A percentile compares a stretch with the other conserved stretches of the same genome.
Conservation (phyloP, 2,797 vertebrate genomes). For the Malurus leucopterus region DNA sequence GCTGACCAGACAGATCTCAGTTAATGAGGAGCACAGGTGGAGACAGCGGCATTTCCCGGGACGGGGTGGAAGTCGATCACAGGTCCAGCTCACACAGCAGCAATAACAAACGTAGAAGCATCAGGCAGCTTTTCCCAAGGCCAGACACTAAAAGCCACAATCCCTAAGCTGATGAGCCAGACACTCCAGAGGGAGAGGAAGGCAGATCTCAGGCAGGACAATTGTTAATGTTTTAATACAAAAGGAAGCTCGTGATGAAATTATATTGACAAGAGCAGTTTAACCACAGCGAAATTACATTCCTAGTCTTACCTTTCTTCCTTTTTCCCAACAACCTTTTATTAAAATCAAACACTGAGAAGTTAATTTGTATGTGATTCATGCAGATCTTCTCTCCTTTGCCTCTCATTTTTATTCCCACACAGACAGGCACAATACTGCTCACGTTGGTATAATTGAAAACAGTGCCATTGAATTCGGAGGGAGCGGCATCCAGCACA, state of each 20-base stretch:
- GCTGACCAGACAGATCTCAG: not conserved
- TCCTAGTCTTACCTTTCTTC: not conserved
- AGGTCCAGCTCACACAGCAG: not conserved
- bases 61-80: accelerated
- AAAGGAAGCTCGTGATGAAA: not conserved
- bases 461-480: not conserved
- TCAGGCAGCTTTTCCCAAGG: not conserved
- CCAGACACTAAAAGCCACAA: not conserved
- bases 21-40: not conserved
- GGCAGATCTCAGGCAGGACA: not conserved
- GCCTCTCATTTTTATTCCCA: not conserved
- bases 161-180: not conserved
- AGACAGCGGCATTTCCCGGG: accelerated
- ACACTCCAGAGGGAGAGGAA: not conserved
- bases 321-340: not conserved
- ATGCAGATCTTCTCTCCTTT: conserved; percentile 8
- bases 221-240: not conserved
- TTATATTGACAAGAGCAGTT: not conserved
- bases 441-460: not conserved
- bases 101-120: not conserved
- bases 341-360: conserved; percentile 6
- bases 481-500: not conserved
- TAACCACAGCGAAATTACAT: not conserved
- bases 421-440: not conserved
- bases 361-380: not conserved